Conservation (phyloP, 2,888 invertebrate species). For the Eustalomyia histrio region DNA sequence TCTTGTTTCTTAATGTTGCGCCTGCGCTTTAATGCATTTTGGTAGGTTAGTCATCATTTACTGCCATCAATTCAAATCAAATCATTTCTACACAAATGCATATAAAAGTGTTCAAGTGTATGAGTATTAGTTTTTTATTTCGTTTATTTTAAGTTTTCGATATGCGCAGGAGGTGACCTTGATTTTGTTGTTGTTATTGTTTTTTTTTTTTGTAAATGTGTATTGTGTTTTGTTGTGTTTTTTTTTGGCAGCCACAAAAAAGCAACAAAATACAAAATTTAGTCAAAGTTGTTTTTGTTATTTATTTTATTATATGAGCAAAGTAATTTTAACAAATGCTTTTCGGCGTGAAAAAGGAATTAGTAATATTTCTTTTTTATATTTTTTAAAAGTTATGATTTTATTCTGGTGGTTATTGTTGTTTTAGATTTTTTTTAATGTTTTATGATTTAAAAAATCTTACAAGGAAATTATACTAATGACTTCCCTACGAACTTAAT, state of each 20-base stretch:
- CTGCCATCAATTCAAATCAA: conserved; percentile 2
- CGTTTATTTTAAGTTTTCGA: conserved; percentile 10
- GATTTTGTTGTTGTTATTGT: conserved; percentile 26
- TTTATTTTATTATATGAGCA: conserved; percentile 31
- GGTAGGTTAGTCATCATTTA: conserved; percentile 38
- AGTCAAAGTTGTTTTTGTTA: neutral
- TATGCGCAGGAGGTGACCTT: conserved; percentile 63
- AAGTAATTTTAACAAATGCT: conserved; percentile 26
- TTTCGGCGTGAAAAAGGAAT: conserved; percentile 43
- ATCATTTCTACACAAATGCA: conserved; percentile 22
- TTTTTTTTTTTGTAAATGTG: conserved; percentile 4
- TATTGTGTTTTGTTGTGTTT: conserved; percentile 21
- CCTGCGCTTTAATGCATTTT: conserved; percentile 55
- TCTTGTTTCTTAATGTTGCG: conserved; percentile 40
- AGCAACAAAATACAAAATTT: conserved; percentile 9
- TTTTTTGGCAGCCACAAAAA: conserved; percentile 42
- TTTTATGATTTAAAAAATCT: conserved; percentile 20
- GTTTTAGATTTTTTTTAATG: conserved; percentile 13
- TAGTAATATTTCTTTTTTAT: conserved; percentile 35
- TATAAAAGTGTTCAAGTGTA: conserved; percentile 8
- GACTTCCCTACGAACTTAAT: too few relatives aligned
- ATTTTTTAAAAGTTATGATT: neutral
- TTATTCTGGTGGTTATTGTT: neutral
- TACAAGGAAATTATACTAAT: too few relatives aligned
- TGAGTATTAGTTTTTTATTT: conserved; percentile 27